Evolutionary conservation across 2,888 invertebrate genomes (phyloP), one percentile per base, ranked within the genome.

Genomic region (Diplolepis rosae): DNA sequence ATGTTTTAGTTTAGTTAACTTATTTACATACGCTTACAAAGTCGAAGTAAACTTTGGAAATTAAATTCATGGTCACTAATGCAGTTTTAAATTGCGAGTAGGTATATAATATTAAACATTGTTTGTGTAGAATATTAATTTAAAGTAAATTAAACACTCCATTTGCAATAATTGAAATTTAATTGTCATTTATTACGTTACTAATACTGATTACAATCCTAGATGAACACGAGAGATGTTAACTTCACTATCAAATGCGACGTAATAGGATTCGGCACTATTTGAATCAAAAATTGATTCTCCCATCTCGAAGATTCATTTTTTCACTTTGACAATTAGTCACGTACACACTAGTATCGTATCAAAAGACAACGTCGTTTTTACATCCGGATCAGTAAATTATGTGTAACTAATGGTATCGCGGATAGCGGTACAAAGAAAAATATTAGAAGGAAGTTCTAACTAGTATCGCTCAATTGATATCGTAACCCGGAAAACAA

Each of bases 161-260:
- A n/a, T n/a, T n/a, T n/a, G n/a, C n/a, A n/a, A n/a, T 61, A 15
- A 61, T 42, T 61, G 61, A 61, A 61, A 61, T 61, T 61, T 24
- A 35, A 61, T 39, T 61, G 61, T 61, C 61, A 39, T 61, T 61
- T 61, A 61, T 61, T 61, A 35, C 39, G 24, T 61, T 35, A 39
- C 61, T 39, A 39, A 61, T 74, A 77, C 73, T 79, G 72, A 71
- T 80, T 84, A 84, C 71, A 80, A 83, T 79, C 70, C 82, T 85
- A 84, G 79, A 79, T 84, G 83, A 84, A 85, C 84, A 84, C 84
- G 81, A 79, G 83, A 69, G 77, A 79, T 76, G 68, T 67, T 68
- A 61, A 61, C 27, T 22, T 61, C 24, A 35, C 15, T 54, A 2
- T 18, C 18, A 11, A n/a, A n/a, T n/a, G n/a, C n/a, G n/a, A n/a